A percentile compares a stretch with the other conserved stretches of the same genome.
Conservation (phyloP, 2,113 vertebrate genomes). For the Pedetes capensis region DNA sequence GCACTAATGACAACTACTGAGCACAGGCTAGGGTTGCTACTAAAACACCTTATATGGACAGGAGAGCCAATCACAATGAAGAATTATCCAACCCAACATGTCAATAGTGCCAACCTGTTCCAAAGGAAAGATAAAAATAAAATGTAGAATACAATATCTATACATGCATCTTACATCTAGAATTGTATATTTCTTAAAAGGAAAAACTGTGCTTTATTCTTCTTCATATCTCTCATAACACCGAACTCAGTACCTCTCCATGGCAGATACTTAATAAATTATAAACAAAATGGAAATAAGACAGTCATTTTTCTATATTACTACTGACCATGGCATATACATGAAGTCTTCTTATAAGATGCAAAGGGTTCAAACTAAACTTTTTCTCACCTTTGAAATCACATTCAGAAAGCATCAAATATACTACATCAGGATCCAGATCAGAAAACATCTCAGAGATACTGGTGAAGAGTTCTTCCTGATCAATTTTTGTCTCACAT, state of each 20-base stretch:
- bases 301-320: conserved; percentile 12
- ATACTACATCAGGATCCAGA: conserved; percentile 93
- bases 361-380: conserved; percentile 62
- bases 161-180: not conserved
- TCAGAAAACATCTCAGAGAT: conserved; percentile 97
- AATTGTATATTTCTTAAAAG: conserved; percentile 38
- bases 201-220: conserved; percentile 22
- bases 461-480: conserved; percentile 86
- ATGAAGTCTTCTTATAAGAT: conserved; percentile 56
- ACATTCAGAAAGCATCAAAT: conserved; percentile 95
- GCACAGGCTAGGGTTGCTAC: not conserved
- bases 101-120: not conserved
- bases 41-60: not conserved
- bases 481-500: conserved; percentile 74
- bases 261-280: not conserved
- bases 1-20: not conserved
- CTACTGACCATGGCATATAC: not conserved
- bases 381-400: conserved; percentile 94
- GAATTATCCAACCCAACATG: not conserved
- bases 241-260: not conserved
- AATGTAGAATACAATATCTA: not conserved
- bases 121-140: conserved; percentile 23
- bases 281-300: conserved; percentile 13
- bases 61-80: conserved; percentile 10
- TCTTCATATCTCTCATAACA: not conserved